Conservation (phyloP, 2,888 invertebrate species). For the Pocota personata region DNA sequence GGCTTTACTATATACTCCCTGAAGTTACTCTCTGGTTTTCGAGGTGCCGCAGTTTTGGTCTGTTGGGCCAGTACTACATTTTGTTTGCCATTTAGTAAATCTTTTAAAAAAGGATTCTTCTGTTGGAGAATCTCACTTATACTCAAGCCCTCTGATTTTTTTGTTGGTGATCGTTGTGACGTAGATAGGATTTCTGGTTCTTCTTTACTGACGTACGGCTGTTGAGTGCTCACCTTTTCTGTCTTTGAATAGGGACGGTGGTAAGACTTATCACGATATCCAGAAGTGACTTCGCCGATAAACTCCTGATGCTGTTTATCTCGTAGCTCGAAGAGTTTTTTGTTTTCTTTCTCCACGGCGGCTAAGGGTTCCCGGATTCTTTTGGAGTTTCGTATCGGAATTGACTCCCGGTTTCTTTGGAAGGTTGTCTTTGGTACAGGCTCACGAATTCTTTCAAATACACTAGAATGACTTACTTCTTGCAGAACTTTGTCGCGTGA, state of each 20-base stretch:
- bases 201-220: too few relatives aligned
- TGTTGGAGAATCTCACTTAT: too few relatives aligned
- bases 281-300: conserved; percentile 67
- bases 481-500: neutral
- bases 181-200: too few relatives aligned
- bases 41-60: too few relatives aligned
- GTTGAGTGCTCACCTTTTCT: too few relatives aligned
- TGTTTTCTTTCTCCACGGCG: conserved; percentile 80
- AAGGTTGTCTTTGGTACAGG: neutral
- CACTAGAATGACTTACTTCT: neutral
- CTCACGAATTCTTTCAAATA: conserved; percentile 6
- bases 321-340: conserved; percentile 76
- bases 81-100: too few relatives aligned
- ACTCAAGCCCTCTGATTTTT: conserved; percentile 55
- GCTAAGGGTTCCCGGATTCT: conserved; percentile 76
- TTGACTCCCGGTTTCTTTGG: neutral
- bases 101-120: too few relatives aligned
- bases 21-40: too few relatives aligned
- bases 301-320: conserved; percentile 77
- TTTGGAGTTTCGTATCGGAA: conserved; percentile 29
- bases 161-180: too few relatives aligned
- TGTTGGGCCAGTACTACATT: too few relatives aligned
- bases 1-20: too few relatives aligned
- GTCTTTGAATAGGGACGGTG: conserved; percentile 86
- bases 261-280: conserved; percentile 79